Percentiles rank a stretch among this genome's conserved stretches.
Conservation (phyloP, 2,797 vertebrate genomes). For the Sebastes hopkinsi region DNA sequence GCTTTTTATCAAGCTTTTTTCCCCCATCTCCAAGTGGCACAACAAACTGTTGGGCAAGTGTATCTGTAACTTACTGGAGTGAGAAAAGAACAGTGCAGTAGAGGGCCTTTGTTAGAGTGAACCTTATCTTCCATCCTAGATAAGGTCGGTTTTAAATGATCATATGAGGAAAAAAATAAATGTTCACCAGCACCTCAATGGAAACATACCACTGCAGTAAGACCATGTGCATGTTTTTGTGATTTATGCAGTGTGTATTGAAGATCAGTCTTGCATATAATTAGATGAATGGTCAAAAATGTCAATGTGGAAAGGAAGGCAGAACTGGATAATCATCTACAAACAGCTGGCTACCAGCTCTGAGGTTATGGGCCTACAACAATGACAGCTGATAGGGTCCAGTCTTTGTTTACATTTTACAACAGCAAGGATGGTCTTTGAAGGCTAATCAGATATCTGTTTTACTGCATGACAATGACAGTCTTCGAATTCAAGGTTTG, state of each 20-base stretch:
- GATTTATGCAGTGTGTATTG: background rate
- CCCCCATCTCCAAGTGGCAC: background rate
- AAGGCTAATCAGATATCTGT: conserved; percentile 12
- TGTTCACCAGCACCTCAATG: conserved; percentile 32
- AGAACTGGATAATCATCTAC: conserved; percentile 8
- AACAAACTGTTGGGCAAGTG: conserved; percentile 1
- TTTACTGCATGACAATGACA: background rate
- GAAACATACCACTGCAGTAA: conserved; percentile 38
- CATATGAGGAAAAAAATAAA: conserved; percentile 26
- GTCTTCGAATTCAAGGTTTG: background rate
- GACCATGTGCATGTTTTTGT: background rate
- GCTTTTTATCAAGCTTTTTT: background rate
- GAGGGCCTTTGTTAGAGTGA: conserved; percentile 1
- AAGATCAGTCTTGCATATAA: background rate
- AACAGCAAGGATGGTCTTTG: background rate
- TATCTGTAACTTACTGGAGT: background rate
- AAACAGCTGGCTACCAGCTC: conserved; percentile 2
- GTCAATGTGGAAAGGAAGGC: background rate
- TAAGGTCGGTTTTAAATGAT: conserved; percentile 44
- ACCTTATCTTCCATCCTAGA: conserved; percentile 41
- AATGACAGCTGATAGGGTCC: background rate
- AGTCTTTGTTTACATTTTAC: conserved; percentile 33
- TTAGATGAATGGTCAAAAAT: background rate
- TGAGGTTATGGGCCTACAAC: background rate
- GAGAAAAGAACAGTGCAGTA: conserved; percentile 7